A percentile compares a stretch with the other conserved stretches of the same genome.
These are phyloP conservation scores for Bergia puertoricense DNA, from an alignment of 92 coral and sea anemone species.

Conservation along the genomic window DNA sequence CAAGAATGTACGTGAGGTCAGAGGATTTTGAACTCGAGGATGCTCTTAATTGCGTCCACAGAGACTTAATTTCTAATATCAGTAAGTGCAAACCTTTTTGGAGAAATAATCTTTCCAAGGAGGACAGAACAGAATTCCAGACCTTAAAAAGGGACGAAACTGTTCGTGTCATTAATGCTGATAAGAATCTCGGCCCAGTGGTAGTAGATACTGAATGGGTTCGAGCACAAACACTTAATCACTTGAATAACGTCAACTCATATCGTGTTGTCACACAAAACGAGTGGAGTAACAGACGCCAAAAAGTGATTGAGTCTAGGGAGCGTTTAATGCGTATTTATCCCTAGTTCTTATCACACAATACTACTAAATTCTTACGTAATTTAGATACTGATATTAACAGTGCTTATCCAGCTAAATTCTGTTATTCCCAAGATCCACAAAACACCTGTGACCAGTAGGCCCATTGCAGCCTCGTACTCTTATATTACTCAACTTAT, in stretches of 20 bases:
- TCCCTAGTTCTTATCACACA: not conserved
- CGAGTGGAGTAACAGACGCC: constrained; percentile 23
- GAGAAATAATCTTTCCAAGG: constrained; percentile 13
- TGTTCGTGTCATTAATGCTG: not conserved
- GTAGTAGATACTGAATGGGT: constrained; percentile 12
- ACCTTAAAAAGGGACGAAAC: not conserved
- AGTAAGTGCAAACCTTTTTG: constrained; percentile 1
- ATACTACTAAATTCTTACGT: constrained; percentile 7
- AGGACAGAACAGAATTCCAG: not conserved
- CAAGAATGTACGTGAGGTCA: too few relatives aligned
- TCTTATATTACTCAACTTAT: constrained; percentile 46
- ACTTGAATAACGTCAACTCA: not conserved
- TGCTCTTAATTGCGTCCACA: not conserved
- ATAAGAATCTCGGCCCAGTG: constrained; percentile 21
- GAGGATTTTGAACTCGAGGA: too few relatives aligned
- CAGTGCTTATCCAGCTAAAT: not conserved
- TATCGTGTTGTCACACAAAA: constrained; percentile 19
- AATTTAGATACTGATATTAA: constrained; percentile 12
- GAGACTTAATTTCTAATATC: not conserved
- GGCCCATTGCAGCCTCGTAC: constrained; percentile 46
- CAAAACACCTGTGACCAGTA: constrained; percentile 11
- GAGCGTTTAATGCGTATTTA: constrained; percentile 13
- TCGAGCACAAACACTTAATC: constrained; percentile 12
- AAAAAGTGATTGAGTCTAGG: not conserved
- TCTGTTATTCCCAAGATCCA: constrained; percentile 21